Percentiles rank a stretch among this genome's conserved stretches.
Conservation (phyloP, 1,140 invertebrate species). For the Lepidurus couesii region DNA sequence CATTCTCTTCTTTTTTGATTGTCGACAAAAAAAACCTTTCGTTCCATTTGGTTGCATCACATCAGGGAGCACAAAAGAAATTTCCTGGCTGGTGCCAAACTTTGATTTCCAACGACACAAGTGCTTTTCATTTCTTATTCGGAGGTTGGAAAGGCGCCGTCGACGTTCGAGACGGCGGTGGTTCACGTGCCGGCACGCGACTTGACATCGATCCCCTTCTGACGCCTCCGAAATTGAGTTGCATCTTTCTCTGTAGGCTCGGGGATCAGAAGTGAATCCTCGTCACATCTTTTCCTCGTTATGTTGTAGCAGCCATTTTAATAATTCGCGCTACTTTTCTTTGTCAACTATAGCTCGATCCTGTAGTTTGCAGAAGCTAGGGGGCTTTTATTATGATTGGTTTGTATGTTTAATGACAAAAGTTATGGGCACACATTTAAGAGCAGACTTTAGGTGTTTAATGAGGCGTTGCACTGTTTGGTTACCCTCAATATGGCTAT, state of each 20-base stretch:
- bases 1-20: background rate
- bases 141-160: background rate
- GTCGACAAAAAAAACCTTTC: background rate
- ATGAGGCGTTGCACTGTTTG: slow-evolving; percentile 7
- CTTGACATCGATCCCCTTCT: slow-evolving; percentile 21
- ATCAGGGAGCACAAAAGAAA: slow-evolving; percentile 6
- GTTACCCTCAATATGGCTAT: background rate
- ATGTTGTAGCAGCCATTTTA: too few relatives aligned
- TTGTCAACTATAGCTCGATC: too few relatives aligned
- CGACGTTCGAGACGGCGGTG: background rate
- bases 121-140: slow-evolving; percentile 7
- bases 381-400: too few relatives aligned
- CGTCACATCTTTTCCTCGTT: too few relatives aligned
- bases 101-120: slow-evolving; percentile 17
- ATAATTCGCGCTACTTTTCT: too few relatives aligned
- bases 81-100: slow-evolving; percentile 2
- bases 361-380: too few relatives aligned
- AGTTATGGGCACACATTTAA: background rate
- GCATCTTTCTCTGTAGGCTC: background rate
- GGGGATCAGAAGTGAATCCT: background rate
- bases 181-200: slow-evolving; percentile 12
- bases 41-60: slow-evolving; percentile 3
- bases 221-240: slow-evolving; percentile 18
- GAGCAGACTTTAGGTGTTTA: background rate
- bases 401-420: too few relatives aligned